These are phyloP conservation scores for Ciconia stormi DNA, from an alignment of 2,113 vertebrate species.

Conservation along the genomic window DNA sequence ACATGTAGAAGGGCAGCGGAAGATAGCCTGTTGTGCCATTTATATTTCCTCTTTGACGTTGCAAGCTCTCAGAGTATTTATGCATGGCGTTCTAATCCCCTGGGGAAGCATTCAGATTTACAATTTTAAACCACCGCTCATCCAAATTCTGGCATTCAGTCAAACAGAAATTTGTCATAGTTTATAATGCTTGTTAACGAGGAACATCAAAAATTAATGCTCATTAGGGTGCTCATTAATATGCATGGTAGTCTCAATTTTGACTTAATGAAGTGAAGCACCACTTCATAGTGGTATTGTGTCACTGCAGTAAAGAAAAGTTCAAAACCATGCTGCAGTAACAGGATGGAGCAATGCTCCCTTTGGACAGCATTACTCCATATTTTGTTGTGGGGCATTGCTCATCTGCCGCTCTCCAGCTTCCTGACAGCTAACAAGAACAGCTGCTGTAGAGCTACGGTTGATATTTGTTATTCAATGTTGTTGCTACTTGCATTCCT, in stretches of 20 bases:
- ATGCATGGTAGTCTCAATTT: constrained; percentile 71
- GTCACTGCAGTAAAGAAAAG: background rate
- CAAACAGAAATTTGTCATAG: constrained; percentile 80
- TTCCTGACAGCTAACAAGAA: constrained; percentile 42
- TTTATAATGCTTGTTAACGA: constrained; percentile 79
- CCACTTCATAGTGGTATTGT: constrained; percentile 53
- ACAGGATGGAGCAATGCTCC: background rate
- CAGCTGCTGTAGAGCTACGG: background rate
- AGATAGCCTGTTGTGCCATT: constrained; percentile 13
- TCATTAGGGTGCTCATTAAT: constrained; percentile 79
- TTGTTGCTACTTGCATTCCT: constrained; percentile 9
- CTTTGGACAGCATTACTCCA: background rate
- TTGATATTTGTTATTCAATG: background rate
- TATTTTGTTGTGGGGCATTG: background rate
- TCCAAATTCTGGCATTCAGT: constrained; percentile 73
- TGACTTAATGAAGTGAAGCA: constrained; percentile 78
- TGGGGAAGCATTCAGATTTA: constrained; percentile 47
- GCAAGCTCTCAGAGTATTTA: constrained; percentile 42
- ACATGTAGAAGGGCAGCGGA: background rate
- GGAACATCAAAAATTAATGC: constrained; percentile 83
- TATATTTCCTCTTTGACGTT: constrained; percentile 59
- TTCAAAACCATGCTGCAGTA: background rate
- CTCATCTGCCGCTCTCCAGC: background rate
- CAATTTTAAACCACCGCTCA: constrained; percentile 57
- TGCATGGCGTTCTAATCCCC: constrained; percentile 24